These are phyloP conservation scores for Neodontobutis hainanensis DNA, from an alignment of 2,113 vertebrate species.

Conservation along the genomic window DNA sequence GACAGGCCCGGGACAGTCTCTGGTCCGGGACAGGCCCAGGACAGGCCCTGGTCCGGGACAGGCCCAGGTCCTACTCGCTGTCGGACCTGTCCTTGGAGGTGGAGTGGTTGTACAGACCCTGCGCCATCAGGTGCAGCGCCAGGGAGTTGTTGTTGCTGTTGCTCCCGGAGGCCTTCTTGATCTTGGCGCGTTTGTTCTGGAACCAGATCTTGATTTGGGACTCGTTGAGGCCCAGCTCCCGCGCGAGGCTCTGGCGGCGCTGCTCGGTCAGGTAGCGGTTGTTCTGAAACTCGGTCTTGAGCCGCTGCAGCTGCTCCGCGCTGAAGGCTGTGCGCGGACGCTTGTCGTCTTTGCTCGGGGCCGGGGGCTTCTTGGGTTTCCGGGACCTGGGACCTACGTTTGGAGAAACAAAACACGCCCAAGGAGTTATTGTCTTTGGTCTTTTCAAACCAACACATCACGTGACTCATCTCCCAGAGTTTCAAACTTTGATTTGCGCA, in stretches of 20 bases:
- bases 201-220: conserved; percentile 96
- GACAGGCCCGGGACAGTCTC: no score
- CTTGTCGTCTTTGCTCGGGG: conserved; percentile 83
- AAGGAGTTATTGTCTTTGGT: not conserved
- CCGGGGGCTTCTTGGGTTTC: conserved; percentile 81
- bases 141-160: conserved; percentile 87
- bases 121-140: conserved; percentile 88
- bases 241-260: conserved; percentile 84
- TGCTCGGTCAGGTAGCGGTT: conserved; percentile 91
- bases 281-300: conserved; percentile 88
- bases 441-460: not conserved
- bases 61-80: conserved; percentile 81
- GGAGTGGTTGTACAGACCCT: conserved; percentile 91
- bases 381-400: conserved; percentile 89
- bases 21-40: no score
- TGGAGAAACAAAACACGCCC: not conserved
- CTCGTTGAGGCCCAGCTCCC: conserved; percentile 88
- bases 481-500: no score
- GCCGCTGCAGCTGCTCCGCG: conserved; percentile 85
- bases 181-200: conserved; percentile 93
- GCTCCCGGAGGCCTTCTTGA: conserved; percentile 86
- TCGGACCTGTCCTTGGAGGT: conserved; percentile 87
- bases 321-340: conserved; percentile 91
- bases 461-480: no score
- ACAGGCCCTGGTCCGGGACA: no score